A percentile compares a stretch with the other conserved stretches of the same genome.
These are phyloP conservation scores for Parazoanthus darwini DNA, from an alignment of 92 coral and sea anemone species.

Conservation along the genomic window DNA sequence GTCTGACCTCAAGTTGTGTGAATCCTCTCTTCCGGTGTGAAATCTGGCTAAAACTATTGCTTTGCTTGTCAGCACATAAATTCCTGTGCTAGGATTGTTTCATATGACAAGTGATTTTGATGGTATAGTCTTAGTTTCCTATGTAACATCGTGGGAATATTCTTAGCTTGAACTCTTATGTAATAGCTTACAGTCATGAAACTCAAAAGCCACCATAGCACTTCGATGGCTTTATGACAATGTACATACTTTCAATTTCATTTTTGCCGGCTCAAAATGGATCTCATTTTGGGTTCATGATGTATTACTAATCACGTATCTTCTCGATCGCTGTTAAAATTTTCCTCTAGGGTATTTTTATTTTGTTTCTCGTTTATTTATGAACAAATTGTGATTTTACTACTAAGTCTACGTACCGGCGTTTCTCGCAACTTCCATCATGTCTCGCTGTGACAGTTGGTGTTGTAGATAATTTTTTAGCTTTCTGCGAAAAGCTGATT, in stretches of 20 bases:
- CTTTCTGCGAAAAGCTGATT: not conserved
- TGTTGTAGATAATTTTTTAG: not conserved
- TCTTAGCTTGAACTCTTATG: not conserved
- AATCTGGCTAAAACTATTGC: not conserved
- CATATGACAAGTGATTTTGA: not conserved
- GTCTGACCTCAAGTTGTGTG: slow-evolving; percentile 1
- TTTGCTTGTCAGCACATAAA: slow-evolving; percentile 13
- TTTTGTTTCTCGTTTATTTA: not conserved
- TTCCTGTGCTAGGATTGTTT: not conserved
- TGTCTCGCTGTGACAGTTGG: not conserved
- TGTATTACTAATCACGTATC: not conserved
- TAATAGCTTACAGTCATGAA: not conserved
- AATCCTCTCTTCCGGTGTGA: slow-evolving; percentile 38
- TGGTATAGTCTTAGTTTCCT: not conserved
- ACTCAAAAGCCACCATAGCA: not conserved
- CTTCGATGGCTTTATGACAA: not conserved
- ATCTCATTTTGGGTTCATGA: not conserved
- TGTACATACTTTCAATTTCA: too few relatives aligned
- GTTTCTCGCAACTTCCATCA: not conserved
- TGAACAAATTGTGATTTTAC: not conserved
- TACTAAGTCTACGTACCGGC: not conserved
- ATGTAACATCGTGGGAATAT: not conserved
- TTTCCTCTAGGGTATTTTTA: not conserved
- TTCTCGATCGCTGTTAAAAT: not conserved
- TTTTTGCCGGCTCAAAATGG: not conserved